Evolutionary conservation across 1,140 invertebrate genomes (phyloP).

Genomic region (Cylas formicarius): DNA sequence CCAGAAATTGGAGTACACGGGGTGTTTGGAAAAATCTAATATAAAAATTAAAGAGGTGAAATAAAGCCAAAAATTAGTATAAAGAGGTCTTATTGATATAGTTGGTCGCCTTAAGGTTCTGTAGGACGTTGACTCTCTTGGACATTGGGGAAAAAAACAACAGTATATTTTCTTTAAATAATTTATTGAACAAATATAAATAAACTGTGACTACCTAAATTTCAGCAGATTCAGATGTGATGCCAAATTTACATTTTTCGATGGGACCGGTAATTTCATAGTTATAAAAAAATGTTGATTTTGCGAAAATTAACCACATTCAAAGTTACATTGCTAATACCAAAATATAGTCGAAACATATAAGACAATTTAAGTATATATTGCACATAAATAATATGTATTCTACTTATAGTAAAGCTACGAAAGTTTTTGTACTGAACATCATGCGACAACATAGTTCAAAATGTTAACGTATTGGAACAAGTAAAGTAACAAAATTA

Average conservation of each 20-base stretch:
- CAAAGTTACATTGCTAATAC: slow-evolving; percentile 15
- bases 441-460: slow-evolving; percentile 33
- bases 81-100: too few species aligned
- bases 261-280: slow-evolving; percentile 7
- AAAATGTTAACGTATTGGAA: slow-evolving; percentile 32
- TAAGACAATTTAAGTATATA: slow-evolving; percentile 33
- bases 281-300: neutral
- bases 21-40: too few species aligned
- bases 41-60: too few species aligned
- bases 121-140: too few species aligned
- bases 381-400: slow-evolving; percentile 38
- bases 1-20: too few species aligned
- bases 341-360: slow-evolving; percentile 20
- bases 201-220: slow-evolving; percentile 24
- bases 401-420: slow-evolving; percentile 32
- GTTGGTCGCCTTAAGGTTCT: too few species aligned
- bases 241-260: slow-evolving; percentile 11
- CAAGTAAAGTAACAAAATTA: slow-evolving; percentile 38
- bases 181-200: slow-evolving; percentile 29
- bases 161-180: slow-evolving; percentile 20
- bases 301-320: slow-evolving; percentile 9
- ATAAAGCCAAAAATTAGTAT: too few species aligned
- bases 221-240: slow-evolving; percentile 18
- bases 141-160: too few species aligned
- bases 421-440: slow-evolving; percentile 38